phyloP scores from a whole-genome alignment of 2,113 vertebrate species.

The Corythornis cristatus region DNA sequence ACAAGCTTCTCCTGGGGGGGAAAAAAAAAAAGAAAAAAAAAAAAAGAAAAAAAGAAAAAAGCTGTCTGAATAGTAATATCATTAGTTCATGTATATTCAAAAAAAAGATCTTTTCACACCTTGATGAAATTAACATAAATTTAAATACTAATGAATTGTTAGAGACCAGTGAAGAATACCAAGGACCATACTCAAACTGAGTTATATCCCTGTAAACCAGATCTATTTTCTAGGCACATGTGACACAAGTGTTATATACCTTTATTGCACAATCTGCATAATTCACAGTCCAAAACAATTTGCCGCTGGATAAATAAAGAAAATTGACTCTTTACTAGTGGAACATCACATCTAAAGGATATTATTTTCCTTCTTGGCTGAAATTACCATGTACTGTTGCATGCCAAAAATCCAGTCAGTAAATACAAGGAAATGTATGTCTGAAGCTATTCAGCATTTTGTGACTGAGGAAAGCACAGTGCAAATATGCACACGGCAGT shows the following conservation, averaged over 20 bases:
- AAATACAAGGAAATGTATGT: neutral
- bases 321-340: neutral
- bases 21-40: neutral
- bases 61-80: slow-evolving; percentile 71
- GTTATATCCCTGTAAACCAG: slow-evolving; percentile 41
- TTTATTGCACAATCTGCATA: slow-evolving; percentile 41
- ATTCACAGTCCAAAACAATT: neutral
- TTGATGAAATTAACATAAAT: slow-evolving; percentile 83
- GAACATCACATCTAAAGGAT: slow-evolving; percentile 9
- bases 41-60: slow-evolving; percentile 24
- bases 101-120: slow-evolving; percentile 80
- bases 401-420: slow-evolving; percentile 14
- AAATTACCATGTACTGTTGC: neutral
- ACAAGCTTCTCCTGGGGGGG: slow-evolving; percentile 41
- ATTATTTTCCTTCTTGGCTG: slow-evolving; percentile 46
- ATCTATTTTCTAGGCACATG: slow-evolving; percentile 38
- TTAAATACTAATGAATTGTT: slow-evolving; percentile 79
- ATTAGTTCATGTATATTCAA: slow-evolving; percentile 80
- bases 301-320: slow-evolving; percentile 25
- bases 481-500: neutral
- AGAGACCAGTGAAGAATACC: slow-evolving; percentile 60
- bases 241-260: slow-evolving; percentile 28
- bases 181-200: slow-evolving; percentile 40
- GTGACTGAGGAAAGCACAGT: neutral
- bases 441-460: slow-evolving; percentile 19